phyloP scores from a whole-genome alignment of 1,140 invertebrate species.

The Hyphantria cunea region DNA sequence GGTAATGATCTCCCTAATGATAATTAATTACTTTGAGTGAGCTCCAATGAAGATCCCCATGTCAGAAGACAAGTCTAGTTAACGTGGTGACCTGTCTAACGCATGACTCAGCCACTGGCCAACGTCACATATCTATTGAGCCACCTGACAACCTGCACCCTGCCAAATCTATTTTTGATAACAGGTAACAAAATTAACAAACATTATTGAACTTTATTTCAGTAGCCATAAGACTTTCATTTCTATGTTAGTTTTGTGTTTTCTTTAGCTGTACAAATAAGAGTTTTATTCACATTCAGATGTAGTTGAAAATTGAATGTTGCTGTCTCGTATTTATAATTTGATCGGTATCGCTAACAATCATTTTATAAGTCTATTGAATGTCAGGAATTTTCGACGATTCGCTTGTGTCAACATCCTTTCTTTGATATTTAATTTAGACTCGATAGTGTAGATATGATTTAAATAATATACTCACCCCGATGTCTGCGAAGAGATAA shows the following conservation, averaged over 20 bases:
- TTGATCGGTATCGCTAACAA: slow-evolving; percentile 21
- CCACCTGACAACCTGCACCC: slow-evolving; percentile 49
- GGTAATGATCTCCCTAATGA: neutral
- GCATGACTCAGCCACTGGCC: slow-evolving; percentile 52
- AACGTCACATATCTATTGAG: slow-evolving; percentile 55
- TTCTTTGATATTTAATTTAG: no score
- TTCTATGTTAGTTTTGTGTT: neutral
- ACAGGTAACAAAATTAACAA: slow-evolving; percentile 22
- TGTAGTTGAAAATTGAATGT: slow-evolving; percentile 4
- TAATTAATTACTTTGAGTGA: slow-evolving; percentile 9
- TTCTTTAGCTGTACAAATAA: slow-evolving; percentile 4
- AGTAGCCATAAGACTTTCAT: neutral
- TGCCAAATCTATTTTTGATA: slow-evolving; percentile 63
- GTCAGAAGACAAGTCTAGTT: slow-evolving; percentile 38
- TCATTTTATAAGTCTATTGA: slow-evolving; percentile 23
- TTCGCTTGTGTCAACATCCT: neutral
- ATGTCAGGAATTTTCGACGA: slow-evolving; percentile 20
- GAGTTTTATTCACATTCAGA: neutral
- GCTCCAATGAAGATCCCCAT: slow-evolving; percentile 10
- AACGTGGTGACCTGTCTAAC: slow-evolving; percentile 42
- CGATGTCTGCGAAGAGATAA: no score
- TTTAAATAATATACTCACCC: no score
- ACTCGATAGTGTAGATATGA: no score
- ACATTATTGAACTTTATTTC: slow-evolving; percentile 32
- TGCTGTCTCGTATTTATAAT: slow-evolving; percentile 2